A percentile compares a stretch with the other conserved stretches of the same genome.
These are phyloP conservation scores for Propithecus coquereli DNA, from an alignment of 2,113 vertebrate genomes.

Conservation along the genomic window DNA sequence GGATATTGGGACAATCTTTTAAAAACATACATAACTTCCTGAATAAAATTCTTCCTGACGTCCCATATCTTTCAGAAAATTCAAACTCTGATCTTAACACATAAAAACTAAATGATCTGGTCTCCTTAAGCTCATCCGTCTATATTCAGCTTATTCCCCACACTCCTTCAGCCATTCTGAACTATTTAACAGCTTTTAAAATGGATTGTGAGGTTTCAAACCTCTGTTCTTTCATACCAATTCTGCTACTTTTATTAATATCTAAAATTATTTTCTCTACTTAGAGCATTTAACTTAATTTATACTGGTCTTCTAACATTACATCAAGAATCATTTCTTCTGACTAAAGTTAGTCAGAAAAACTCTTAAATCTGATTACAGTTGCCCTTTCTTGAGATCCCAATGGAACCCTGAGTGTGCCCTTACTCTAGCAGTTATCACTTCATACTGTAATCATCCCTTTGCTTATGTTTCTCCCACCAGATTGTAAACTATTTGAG, in stretches of 20 bases:
- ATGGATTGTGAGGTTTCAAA: not conserved
- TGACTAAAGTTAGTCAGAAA: not conserved
- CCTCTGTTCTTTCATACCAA: not conserved
- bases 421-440: not conserved
- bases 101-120: not conserved
- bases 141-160: not conserved
- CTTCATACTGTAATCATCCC: not conserved
- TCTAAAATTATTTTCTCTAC: not conserved
- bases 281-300: not conserved
- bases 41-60: not conserved
- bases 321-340: not conserved
- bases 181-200: not conserved
- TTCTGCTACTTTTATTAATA: not conserved
- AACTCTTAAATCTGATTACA: not conserved
- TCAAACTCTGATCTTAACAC: not conserved
- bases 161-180: not conserved
- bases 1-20: not conserved
- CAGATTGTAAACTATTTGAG: not conserved
- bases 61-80: not conserved
- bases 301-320: not conserved
- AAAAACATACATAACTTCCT: not conserved
- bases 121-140: not conserved
- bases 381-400: not conserved
- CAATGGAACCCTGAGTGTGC: not conserved
- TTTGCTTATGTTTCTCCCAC: not conserved